A percentile compares a stretch with the other conserved stretches of the same genome.
These are phyloP conservation scores for Alviniconcha marisindica DNA, from an alignment of 1,140 invertebrate species.

Conservation along the genomic window DNA sequence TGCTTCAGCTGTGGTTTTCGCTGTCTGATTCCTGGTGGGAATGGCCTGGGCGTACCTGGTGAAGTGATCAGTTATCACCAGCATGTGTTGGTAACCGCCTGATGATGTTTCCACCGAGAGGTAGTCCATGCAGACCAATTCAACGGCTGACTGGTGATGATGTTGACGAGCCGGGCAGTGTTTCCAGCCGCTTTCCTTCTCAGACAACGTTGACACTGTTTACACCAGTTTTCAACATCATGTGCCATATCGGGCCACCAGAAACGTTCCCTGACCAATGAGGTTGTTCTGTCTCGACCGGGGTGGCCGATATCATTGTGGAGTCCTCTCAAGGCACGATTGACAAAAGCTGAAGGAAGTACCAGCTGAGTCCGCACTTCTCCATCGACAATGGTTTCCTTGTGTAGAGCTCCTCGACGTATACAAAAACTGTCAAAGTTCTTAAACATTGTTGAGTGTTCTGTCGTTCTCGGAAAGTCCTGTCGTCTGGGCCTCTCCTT, in stretches of 20 bases:
- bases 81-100: conserved; percentile 53
- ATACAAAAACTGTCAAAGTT: too few species aligned
- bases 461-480: too few species aligned
- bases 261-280: conserved; percentile 28
- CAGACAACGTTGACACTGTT: not conserved
- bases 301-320: conserved; percentile 46
- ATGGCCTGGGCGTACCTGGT: conserved; percentile 73
- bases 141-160: conserved; percentile 5
- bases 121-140: conserved; percentile 48
- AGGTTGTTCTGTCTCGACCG: conserved; percentile 35
- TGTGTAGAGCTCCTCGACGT: not conserved
- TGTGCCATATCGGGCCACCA: conserved; percentile 42
- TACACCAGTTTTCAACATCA: conserved; percentile 34
- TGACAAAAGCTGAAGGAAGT: not conserved
- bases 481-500: too few species aligned
- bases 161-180: conserved; percentile 33
- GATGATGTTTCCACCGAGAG: conserved; percentile 29
- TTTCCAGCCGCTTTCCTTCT: too few species aligned
- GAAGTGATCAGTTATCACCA: conserved; percentile 73
- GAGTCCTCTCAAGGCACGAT: not conserved
- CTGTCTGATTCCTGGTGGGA: conserved; percentile 72
- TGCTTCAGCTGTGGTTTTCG: conserved; percentile 68
- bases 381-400: not conserved
- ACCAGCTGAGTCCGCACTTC: conserved; percentile 12
- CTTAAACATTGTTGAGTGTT: too few species aligned